Evolutionary conservation across 2,797 vertebrate genomes (phyloP).

Genomic region (Artibeus lituratus): DNA sequence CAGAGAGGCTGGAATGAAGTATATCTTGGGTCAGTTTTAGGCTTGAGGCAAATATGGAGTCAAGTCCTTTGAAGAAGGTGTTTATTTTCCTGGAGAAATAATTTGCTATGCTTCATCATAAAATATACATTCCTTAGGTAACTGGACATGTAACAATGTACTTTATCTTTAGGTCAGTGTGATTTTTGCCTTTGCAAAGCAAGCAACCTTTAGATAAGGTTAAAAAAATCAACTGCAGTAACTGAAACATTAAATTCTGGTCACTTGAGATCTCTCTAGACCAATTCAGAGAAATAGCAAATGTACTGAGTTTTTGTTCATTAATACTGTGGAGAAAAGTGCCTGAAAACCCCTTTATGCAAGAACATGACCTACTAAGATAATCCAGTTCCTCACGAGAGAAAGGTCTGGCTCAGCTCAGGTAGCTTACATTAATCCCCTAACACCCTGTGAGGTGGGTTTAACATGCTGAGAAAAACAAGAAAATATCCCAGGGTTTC

Average conservation of each 20-base stretch:
- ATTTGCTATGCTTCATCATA: neutral
- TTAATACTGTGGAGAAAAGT: neutral
- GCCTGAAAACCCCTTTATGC: neutral
- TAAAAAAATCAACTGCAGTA: neutral
- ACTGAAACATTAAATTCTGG: neutral
- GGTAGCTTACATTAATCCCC: neutral
- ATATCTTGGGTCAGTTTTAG: neutral
- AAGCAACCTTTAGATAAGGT: neutral
- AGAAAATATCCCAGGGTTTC: neutral
- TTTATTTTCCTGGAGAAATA: slow-evolving; percentile 33
- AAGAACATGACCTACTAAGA: neutral
- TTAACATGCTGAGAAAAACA: neutral
- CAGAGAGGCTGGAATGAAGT: neutral
- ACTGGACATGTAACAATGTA: slow-evolving; percentile 18
- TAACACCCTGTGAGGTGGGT: neutral
- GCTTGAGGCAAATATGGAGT: neutral
- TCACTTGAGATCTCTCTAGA: neutral
- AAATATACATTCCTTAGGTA: slow-evolving; percentile 5
- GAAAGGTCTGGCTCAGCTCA: neutral
- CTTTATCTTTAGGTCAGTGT: neutral
- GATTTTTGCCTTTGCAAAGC: neutral
- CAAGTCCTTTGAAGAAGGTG: neutral
- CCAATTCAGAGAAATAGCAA: neutral
- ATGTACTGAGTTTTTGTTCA: neutral
- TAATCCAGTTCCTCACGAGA: neutral